Evolutionary conservation across 2,113 vertebrate genomes (phyloP), one percentile per base, ranked within the genome.

Genomic region (Tachysurus fulvidraco): DNA sequence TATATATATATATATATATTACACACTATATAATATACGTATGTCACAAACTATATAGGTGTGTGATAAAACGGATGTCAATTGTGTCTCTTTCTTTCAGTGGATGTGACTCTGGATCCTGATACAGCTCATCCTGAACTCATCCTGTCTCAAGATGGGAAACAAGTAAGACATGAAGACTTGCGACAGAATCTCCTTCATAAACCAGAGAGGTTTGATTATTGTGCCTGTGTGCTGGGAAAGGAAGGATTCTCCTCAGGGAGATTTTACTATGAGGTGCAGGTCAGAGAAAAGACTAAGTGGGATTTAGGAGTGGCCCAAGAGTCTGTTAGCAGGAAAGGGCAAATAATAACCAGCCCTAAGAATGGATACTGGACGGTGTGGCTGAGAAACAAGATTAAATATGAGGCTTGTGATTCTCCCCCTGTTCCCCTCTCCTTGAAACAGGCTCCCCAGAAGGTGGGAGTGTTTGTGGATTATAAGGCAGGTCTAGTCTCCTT

Each of bases 61-160:
- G n/a, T n/a, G 44, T 9, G 16, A 52, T 77, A 76, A 50, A 13
- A 25, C 13, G 73, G 41, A 50, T 50, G 4, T 76, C 5, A 50
- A 76, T 28, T 52, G 36, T 77, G 23, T 52, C 23, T 77, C 6
- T n/a, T 16, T 52, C 13, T 77, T 13, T 77, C 74, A 77, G 74
- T 77, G 46, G 46, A 77, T 28, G 74, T 77, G 23, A 77, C 74
- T 52, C 13, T 77, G 46, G 46, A 77, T 77, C 46, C 74, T n/a
- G 74, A 77, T 16, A 77, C 74, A 16, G 74, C 46, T 9, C 23
- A 77, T 17, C 74, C 74, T 77, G 74, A 52, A 52, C 74, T 77
- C 44, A n/a, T 77, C 12, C 46, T 77, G 11, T 77, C 74, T 77
- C 46, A 50, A 76, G 36, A 36, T 36, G 36, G 36, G 36, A 36